Conservation (phyloP, 2,888 invertebrate genomes). For the Amblyjoppa proteus region DNA sequence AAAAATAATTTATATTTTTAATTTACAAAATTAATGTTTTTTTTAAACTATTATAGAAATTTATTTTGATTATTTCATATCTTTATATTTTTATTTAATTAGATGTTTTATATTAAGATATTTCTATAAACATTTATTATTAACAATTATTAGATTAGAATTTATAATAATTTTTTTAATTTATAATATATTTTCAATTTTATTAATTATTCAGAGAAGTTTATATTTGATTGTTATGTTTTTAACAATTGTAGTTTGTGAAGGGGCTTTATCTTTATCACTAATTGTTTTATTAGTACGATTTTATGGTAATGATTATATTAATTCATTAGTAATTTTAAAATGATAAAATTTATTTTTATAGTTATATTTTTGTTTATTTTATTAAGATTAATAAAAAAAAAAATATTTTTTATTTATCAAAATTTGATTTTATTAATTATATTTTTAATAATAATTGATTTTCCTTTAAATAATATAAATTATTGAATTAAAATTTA, state of each 20-base stretch:
- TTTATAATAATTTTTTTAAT: slow-evolving; percentile 86
- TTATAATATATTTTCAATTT: slow-evolving; percentile 73
- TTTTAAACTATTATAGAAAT: slow-evolving; percentile 87
- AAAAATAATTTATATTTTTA: slow-evolving; percentile 87
- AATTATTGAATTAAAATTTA: slow-evolving; percentile 32
- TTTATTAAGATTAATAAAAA: slow-evolving; percentile 86
- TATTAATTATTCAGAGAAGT: slow-evolving; percentile 85
- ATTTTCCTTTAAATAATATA: slow-evolving; percentile 85
- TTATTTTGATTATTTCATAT: slow-evolving; percentile 78
- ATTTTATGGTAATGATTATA: slow-evolving; percentile 88
- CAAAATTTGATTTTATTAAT: slow-evolving; percentile 65
- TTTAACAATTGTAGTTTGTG: slow-evolving; percentile 89
- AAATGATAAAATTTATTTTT: slow-evolving; percentile 87
- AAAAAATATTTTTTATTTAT: slow-evolving; percentile 84
- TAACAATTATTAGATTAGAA: slow-evolving; percentile 87
- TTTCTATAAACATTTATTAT: slow-evolving; percentile 79
- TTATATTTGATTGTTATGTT: slow-evolving; percentile 87
- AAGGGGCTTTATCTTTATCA: slow-evolving; percentile 88
- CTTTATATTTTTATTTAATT: slow-evolving; percentile 15
- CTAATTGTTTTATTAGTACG: slow-evolving; percentile 88
- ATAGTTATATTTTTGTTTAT: slow-evolving; percentile 85
- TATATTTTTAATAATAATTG: slow-evolving; percentile 85
- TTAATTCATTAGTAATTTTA: slow-evolving; percentile 87
- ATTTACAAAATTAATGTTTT: slow-evolving; percentile 90
- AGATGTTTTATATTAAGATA: slow-evolving; percentile 79